Evolutionary conservation across 2,888 invertebrate genomes (phyloP), one percentile per base, ranked within the genome.

Genomic region (Cantharis flavilabris): DNA sequence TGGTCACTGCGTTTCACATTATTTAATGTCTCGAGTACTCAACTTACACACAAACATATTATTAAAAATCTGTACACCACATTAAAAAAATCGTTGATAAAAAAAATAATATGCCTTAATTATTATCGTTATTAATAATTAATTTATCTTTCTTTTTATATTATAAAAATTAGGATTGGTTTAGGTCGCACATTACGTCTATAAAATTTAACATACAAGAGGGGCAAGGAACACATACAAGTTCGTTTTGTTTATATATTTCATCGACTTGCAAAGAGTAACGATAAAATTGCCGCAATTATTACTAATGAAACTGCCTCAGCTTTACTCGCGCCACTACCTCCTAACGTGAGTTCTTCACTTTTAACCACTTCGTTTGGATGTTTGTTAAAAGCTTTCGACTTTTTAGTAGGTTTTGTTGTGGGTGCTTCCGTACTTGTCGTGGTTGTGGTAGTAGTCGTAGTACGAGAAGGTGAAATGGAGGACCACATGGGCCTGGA

Each of bases 301-400:
- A 85, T 82, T 80, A 85, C 83, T 79, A 83, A 79, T 49, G 49
- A 49, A 75, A 82, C 80, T 80, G 81, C 81, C 71, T 71, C 69
- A 73, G 26, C 71, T 74, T 30, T 77, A 72, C 64, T 30, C 30
- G 74, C 74, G 11, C 78, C 65, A 30, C 78, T 79, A 77, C 91
- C 91, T 85, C 92, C 93, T 87, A 95, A 94, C 76, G 96, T 96
- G 86, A 97, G 90, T 90, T 97, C 97, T 89, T 97, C 97, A 88
- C 96, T 97, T 90, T 97, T 97, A 85, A 96, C 95, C 83, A 97
- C 96, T 89, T 97, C 97, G 89, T 97, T 97, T 78, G 95, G 96
- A 89, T 95, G 93, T 88, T 95, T 95, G 88, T 94, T 94, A 90
- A 94, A 89, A 86, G 89, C 85, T 88, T 90, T 90, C 84, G 90